phyloP scores from a whole-genome alignment of 2,888 invertebrate genomes.

The Brachyptera putata region DNA sequence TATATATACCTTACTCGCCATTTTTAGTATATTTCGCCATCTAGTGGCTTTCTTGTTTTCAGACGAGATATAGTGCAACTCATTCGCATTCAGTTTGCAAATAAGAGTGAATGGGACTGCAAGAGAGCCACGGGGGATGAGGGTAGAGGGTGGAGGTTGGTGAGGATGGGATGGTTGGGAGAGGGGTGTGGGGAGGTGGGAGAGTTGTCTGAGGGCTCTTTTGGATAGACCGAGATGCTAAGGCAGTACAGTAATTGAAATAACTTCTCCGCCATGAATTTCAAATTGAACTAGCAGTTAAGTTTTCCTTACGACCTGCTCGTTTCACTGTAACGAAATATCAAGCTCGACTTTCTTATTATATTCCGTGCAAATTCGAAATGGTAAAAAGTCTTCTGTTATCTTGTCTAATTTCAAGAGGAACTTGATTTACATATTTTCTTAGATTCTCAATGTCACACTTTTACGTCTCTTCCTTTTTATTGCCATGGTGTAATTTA shows the following conservation, averaged over 20 bases:
- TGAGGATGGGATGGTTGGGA: background rate
- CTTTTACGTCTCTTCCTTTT: too few species aligned
- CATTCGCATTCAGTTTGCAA: slow-evolving; percentile 27
- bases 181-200: background rate
- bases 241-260: slow-evolving; percentile 28
- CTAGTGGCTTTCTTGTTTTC: too few species aligned
- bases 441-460: too few species aligned
- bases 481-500: too few species aligned
- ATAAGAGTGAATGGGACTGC: slow-evolving; percentile 12
- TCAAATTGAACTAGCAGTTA: slow-evolving; percentile 30
- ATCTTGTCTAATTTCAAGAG: background rate
- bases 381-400: background rate
- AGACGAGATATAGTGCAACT: background rate
- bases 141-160: background rate
- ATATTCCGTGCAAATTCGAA: slow-evolving; percentile 14
- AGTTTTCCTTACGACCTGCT: slow-evolving; percentile 10
- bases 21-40: too few species aligned
- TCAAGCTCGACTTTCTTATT: slow-evolving; percentile 18
- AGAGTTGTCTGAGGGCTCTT: background rate
- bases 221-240: background rate
- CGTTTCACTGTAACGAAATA: background rate
- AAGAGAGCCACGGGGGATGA: too few species aligned
- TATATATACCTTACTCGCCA: too few species aligned
- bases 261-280: slow-evolving; percentile 31
- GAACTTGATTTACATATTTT: too few species aligned